Percentiles rank a stretch among this genome's conserved stretches.
These are phyloP conservation scores for Platyrinchus mystaceus DNA, from an alignment of 2,797 vertebrate genomes.

Conservation along the genomic window DNA sequence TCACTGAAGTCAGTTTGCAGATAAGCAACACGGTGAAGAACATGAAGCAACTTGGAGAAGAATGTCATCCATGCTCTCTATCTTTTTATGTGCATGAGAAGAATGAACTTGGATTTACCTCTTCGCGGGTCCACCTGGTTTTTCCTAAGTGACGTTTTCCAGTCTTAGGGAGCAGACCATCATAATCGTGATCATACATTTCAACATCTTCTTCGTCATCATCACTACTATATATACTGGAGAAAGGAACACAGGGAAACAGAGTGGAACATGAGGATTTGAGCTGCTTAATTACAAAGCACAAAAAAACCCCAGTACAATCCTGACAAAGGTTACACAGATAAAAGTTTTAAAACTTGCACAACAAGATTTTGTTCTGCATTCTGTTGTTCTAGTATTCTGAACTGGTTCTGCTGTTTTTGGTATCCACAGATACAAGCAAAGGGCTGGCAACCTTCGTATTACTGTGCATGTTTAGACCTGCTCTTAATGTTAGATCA, in stretches of 20 bases:
- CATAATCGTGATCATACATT: slow-evolving; percentile 97
- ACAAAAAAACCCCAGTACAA: slow-evolving; percentile 35
- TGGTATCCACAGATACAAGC: slow-evolving; percentile 98
- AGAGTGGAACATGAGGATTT: slow-evolving; percentile 26
- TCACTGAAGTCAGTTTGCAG: not conserved
- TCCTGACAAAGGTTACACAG: slow-evolving; percentile 74
- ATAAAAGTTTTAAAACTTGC: slow-evolving; percentile 90
- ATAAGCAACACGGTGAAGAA: not conserved
- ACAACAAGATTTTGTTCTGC: slow-evolving; percentile 82
- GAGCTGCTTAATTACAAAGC: slow-evolving; percentile 51
- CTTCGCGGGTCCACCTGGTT: slow-evolving; percentile 97
- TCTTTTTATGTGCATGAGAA: not conserved
- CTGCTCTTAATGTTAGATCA: slow-evolving; percentile 88
- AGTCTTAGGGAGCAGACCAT: slow-evolving; percentile 88
- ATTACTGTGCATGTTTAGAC: slow-evolving; percentile 89
- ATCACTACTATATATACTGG: slow-evolving; percentile 97
- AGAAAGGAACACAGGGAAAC: slow-evolving; percentile 50
- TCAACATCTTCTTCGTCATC: slow-evolving; percentile 97
- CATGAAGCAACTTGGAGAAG: not conserved
- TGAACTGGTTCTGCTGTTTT: slow-evolving; percentile 97
- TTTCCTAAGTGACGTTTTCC: slow-evolving; percentile 96
- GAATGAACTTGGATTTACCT: slow-evolving; percentile 79
- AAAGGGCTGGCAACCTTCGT: slow-evolving; percentile 85
- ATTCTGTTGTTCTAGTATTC: slow-evolving; percentile 75
- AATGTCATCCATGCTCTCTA: not conserved